Evolutionary conservation across 2,113 vertebrate species (phyloP), one percentile per base, ranked within the genome.

Genomic region (Sinocyclocheilus grahami): DNA sequence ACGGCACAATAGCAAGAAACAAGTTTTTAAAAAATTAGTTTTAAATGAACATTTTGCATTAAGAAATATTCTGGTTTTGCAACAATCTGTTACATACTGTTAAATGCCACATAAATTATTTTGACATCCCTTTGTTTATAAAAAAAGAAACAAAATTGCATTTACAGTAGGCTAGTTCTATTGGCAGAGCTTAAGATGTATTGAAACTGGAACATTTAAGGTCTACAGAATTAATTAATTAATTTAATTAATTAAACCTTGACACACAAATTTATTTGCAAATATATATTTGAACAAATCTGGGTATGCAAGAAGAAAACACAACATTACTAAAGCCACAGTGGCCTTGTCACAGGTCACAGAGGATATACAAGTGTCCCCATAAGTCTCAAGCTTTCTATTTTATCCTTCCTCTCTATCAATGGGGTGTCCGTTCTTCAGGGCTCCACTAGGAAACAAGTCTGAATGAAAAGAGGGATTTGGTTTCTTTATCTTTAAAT

Each of bases 381-480:
- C 58, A 18, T 46, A 16, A 80, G n/a, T 22, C 58, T 60, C 58
- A 80, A 39, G 77, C 9, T 58, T 58, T 58, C 24, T 58, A 60
- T 79, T 78, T 60, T 7, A 18, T 18, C 18, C 77, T 60, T 37
- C 18, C 4, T 79, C 10, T 37, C 10, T 7, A 60, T n/a, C 53
- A 39, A 3, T 13, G 53, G 11, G 53, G 30, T 78, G 30, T n/a
- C 30, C 18, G 8, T 78, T 24, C 39, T 78, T 78, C 51, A 22
- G 51, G 51, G 13, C 30, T 58, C 18, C 51, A 60, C 51, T 58
- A 48, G 12, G 75, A 78, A 78, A 14, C 24, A 53, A 48, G 8
- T 3, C 24, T 20, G 48, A 78, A 33, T 78, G 53, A 79, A 78
- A 60, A 79, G 53, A 79, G 20, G 77, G 77, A 58, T 79, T 79